A percentile compares a stretch with the other conserved stretches of the same genome.
These are phyloP conservation scores for Hassar affinis DNA, from an alignment of 2,113 vertebrate species.

Conservation along the genomic window DNA sequence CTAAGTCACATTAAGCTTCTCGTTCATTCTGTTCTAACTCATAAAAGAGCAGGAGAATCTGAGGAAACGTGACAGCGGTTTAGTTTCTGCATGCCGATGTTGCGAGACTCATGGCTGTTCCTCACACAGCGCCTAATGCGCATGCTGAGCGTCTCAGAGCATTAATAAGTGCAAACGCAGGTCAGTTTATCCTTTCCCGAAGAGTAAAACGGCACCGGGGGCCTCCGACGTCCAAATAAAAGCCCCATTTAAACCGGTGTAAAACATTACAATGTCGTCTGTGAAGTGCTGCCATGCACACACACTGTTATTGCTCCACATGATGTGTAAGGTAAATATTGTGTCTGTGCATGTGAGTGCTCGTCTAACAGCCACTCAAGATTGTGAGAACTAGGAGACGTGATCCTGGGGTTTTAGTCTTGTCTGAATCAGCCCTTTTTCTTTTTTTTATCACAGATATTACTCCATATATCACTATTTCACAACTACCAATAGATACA, in stretches of 20 bases:
- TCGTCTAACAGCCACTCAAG: background rate
- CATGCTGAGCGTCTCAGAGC: background rate
- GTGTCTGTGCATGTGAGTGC: background rate
- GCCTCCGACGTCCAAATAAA: constrained; percentile 11
- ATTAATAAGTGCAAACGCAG: constrained; percentile 16
- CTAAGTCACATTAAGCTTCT: constrained; percentile 58
- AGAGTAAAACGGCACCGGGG: background rate
- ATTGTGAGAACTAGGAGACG: background rate
- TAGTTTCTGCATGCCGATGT: background rate
- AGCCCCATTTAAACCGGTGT: background rate
- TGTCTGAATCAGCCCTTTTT: background rate
- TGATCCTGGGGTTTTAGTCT: background rate
- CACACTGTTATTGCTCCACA: constrained; percentile 13
- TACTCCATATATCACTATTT: no score
- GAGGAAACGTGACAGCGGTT: constrained; percentile 52
- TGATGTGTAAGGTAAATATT: constrained; percentile 19
- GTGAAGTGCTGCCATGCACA: background rate
- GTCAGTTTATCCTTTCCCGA: constrained; percentile 29
- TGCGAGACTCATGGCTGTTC: constrained; percentile 22
- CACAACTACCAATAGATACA: no score
- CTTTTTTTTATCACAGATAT: background rate
- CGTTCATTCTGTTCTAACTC: constrained; percentile 48
- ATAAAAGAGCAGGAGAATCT: constrained; percentile 35
- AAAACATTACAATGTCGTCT: background rate
- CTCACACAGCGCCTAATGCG: background rate